These are phyloP conservation scores for Argyra leucocephala DNA, from an alignment of 2,888 invertebrate species.

Conservation along the genomic window DNA sequence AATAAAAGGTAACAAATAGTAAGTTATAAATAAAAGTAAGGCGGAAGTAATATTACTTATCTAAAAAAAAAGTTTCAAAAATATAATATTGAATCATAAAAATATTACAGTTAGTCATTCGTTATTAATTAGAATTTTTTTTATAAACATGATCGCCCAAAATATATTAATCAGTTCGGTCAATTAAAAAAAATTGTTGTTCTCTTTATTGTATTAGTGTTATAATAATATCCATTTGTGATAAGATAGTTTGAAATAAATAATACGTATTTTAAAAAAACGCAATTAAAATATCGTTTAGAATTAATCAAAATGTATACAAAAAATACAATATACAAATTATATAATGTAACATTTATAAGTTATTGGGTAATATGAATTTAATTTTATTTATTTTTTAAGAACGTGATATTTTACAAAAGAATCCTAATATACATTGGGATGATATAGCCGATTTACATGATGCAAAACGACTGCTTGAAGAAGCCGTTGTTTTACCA, in stretches of 20 bases:
- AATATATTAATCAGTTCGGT: too few relatives aligned
- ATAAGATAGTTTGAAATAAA: too few relatives aligned
- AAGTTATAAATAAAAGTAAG: too few relatives aligned
- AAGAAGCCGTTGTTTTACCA: slow-evolving; percentile 95
- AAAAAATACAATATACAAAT: too few relatives aligned
- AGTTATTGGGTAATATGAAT: too few relatives aligned
- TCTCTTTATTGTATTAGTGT: too few relatives aligned
- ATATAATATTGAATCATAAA: neutral
- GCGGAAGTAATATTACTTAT: neutral
- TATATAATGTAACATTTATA: too few relatives aligned
- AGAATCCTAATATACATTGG: slow-evolving; percentile 93
- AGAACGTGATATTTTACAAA: slow-evolving; percentile 93
- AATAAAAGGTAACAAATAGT: neutral
- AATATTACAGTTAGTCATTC: neutral
- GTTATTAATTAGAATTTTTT: too few relatives aligned
- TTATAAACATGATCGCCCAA: too few relatives aligned
- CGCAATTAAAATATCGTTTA: neutral
- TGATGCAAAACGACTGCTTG: slow-evolving; percentile 80
- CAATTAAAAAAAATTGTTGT: too few relatives aligned
- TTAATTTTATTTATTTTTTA: slow-evolving; percentile 26
- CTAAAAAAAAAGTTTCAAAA: neutral
- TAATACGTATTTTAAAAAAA: neutral
- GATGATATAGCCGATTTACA: slow-evolving; percentile 84
- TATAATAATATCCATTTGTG: neutral
- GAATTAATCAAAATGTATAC: too few relatives aligned